Evolutionary conservation across 2,888 invertebrate species (phyloP), one percentile per base, ranked within the genome.

Genomic region (Sericinus montela): DNA sequence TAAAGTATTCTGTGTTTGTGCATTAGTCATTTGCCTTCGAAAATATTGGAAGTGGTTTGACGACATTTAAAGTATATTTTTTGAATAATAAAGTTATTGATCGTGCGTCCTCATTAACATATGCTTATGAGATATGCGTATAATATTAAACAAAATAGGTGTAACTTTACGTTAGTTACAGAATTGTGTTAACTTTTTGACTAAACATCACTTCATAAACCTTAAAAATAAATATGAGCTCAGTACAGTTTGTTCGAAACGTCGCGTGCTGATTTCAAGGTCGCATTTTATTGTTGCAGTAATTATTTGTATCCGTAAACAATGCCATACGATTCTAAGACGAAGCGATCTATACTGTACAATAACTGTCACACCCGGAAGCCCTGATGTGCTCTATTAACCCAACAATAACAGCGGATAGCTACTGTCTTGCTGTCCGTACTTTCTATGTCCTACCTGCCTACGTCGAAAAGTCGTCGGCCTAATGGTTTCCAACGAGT

Each of bases 331-430:
- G 53, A 53, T 51, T 46, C 48, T 41, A 41, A 32, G 29, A 49
- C 25, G 30, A 28, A 29, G 47, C 28, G 8, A 4, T 45, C 41
- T 42, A 44, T 48, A 48, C 45, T 34, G 45, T 54, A 48, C 45
- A 54, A 51, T 57, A 51, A 32, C 54, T 49, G 52, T 60, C 51
- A 61, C 57, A 59, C 62, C 61, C 59, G 63, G 67, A 69, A 69
- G 62, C 69, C 67, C 59, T 67, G 67, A 59, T 73, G 67, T 77
- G 75, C 75, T 81, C 75, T 63, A 75, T 77, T 81, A 77, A 64
- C 60, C 62, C 59, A 64, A 60, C 72, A 76, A 78, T 80, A 70
- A n/a, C n/a, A n/a, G 65, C 64, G 56, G 66, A 69, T 70, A 70
- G 56, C 59, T 60, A 59, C 72, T 72, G 70, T 58, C 51, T 63